Evolutionary conservation across 2,113 vertebrate genomes (phyloP).

Genomic region (Cranoglanis bouderius): DNA sequence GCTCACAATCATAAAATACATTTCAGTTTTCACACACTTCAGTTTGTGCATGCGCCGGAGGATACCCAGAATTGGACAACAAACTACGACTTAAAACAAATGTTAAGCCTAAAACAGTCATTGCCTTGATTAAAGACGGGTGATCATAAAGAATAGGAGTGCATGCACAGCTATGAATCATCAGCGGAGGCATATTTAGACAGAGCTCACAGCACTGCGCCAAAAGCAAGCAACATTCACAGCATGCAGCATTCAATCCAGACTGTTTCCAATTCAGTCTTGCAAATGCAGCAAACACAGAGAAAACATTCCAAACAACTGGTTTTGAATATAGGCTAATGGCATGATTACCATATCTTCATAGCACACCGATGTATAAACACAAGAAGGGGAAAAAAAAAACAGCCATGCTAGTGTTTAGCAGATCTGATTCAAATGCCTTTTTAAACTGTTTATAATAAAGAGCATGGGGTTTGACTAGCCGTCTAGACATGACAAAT

Average conservation of each 20-base stretch:
- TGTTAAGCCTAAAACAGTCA: conserved; percentile 19
- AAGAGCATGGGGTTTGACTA: background rate
- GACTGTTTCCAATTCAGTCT: background rate
- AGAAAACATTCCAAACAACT: conserved; percentile 9
- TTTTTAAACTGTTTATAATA: conserved; percentile 21
- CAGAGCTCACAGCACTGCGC: conserved; percentile 25
- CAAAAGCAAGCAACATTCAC: conserved; percentile 32
- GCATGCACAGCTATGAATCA: conserved; percentile 40
- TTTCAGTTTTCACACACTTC: conserved; percentile 13
- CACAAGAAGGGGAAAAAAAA: background rate
- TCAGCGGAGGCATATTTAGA: conserved; percentile 26
- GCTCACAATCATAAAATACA: conserved; percentile 26
- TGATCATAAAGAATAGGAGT: conserved; percentile 36
- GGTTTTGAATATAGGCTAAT: conserved; percentile 12
- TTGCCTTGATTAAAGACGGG: conserved; percentile 16
- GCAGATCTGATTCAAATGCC: background rate
- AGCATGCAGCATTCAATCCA: conserved; percentile 39
- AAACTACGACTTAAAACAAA: conserved; percentile 26
- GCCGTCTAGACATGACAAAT: conserved; percentile 17
- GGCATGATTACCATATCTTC: background rate
- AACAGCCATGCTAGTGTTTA: background rate
- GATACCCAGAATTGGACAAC: conserved; percentile 57
- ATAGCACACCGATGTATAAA: background rate
- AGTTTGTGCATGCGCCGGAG: conserved; percentile 33
- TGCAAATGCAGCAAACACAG: conserved; percentile 1